Conservation (phyloP, 1,140 invertebrate species). For the Notospermus geniculatus region DNA sequence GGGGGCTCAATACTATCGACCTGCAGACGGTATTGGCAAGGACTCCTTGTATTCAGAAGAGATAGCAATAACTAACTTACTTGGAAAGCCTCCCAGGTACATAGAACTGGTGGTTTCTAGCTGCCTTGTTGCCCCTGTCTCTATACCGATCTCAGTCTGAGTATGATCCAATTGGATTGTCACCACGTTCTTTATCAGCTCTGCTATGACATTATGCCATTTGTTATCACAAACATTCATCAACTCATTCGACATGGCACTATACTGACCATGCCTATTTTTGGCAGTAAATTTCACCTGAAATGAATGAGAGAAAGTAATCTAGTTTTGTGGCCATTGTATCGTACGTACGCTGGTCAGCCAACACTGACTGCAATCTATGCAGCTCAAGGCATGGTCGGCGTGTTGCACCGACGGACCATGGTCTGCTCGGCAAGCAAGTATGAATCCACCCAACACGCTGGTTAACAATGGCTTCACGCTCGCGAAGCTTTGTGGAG, state of each 20-base stretch:
- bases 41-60: not conserved
- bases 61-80: conserved; percentile 62
- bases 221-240: conserved; percentile 76
- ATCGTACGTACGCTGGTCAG: too few species aligned
- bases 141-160: conserved; percentile 56
- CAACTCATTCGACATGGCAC: conserved; percentile 65
- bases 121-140: conserved; percentile 49
- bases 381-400: too few species aligned
- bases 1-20: not conserved
- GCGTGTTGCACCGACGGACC: too few species aligned
- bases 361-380: too few species aligned
- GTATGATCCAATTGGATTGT: conserved; percentile 70
- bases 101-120: conserved; percentile 64
- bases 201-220: conserved; percentile 80
- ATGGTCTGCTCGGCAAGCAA: too few species aligned
- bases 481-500: too few species aligned
- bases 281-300: conserved; percentile 57
- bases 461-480: too few species aligned
- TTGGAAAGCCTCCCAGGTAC: conserved; percentile 82
- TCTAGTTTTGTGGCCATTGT: too few species aligned
- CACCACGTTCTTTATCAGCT: conserved; percentile 63
- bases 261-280: conserved; percentile 59
- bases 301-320: conserved; percentile 15
- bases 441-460: too few species aligned
- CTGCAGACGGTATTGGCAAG: not conserved